phyloP scores from a whole-genome alignment of 2,888 invertebrate genomes.

The Stenchaetothrips biformis region DNA sequence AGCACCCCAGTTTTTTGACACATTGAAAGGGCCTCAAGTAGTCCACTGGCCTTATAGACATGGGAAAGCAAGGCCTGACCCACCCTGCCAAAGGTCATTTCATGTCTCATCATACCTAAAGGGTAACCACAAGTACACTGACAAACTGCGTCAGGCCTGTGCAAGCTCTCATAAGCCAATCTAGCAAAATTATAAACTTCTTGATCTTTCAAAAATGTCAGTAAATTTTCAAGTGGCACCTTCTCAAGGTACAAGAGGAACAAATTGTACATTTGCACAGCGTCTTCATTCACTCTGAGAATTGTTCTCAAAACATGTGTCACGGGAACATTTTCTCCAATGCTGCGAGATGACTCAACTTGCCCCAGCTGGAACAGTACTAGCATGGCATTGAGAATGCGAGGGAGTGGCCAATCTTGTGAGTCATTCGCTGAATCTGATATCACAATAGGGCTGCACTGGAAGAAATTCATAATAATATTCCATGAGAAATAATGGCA shows the following conservation, averaged over 20 bases:
- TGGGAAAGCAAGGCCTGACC: not conserved
- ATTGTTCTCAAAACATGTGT: not conserved
- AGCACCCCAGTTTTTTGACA: not conserved
- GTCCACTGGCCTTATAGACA: not conserved
- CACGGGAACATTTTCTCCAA: not conserved
- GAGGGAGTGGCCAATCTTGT: not conserved
- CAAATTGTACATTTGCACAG: not conserved
- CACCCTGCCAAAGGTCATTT: not conserved
- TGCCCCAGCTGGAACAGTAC: not conserved
- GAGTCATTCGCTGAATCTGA: not conserved
- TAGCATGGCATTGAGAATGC: not conserved
- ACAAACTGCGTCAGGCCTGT: not conserved
- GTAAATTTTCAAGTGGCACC: not conserved
- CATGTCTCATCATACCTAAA: not conserved
- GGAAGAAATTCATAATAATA: slow-evolving; percentile 40
- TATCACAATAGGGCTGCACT: slow-evolving; percentile 27
- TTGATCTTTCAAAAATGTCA: not conserved
- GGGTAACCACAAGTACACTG: not conserved
- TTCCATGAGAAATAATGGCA: slow-evolving; percentile 41
- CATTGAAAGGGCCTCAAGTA: not conserved
- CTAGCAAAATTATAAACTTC: not conserved
- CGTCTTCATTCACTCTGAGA: not conserved
- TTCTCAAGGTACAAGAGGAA: not conserved
- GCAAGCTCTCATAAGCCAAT: not conserved
- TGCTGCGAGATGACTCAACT: not conserved